Evolutionary conservation across 37 sponge, comb jelly and placozoan genomes (phyloP), one percentile per base, ranked within the genome.

Genomic region (Crambe crambe): DNA sequence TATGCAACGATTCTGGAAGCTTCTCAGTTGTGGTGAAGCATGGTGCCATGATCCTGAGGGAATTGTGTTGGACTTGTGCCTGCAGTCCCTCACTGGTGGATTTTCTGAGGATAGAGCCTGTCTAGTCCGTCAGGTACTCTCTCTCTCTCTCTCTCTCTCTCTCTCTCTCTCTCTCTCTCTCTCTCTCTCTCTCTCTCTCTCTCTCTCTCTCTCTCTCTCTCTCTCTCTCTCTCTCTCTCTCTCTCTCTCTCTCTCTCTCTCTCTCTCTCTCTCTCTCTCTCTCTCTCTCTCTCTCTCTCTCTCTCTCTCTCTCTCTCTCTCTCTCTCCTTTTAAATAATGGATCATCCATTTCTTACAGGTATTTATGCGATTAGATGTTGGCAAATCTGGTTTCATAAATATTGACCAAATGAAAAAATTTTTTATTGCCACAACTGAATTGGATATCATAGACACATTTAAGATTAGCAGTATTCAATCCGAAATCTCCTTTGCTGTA

Each of bases 311-410:
- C 37, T 30, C 67, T 66, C 37, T 30, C 67, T 66, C 37, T 30
- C 67, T 66, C 37, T 30, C 67, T 66, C 37, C 17, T 37, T 66
- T 15, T 12, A n/a, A n/a, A n/a, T n/a, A n/a, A n/a, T n/a, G n/a
- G n/a, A n/a, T n/a, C n/a, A n/a, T n/a, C n/a, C n/a, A n/a, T 22
- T 59, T 2, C 9, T 40, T 37, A 10, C 59, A 90, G 91, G 62
- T 90, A 21, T 90, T 85, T 54, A 71, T 56, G 73, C 75, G 77
- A 36, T 51, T 90, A 42, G 91, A 90, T 56, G n/a, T 47, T 23
- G 12, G 21, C 38, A 90, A 82, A 51, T 40, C 58, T 62, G 91
- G 91, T 0, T 26, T 26, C 5, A 37, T 90, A 0, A 21, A n/a
- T 0, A 1, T 81, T 30, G 41, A 41, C 43, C 31, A 81, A 17